phyloP scores from a whole-genome alignment of 2,113 vertebrate genomes.

The Oophaga pumilio region DNA sequence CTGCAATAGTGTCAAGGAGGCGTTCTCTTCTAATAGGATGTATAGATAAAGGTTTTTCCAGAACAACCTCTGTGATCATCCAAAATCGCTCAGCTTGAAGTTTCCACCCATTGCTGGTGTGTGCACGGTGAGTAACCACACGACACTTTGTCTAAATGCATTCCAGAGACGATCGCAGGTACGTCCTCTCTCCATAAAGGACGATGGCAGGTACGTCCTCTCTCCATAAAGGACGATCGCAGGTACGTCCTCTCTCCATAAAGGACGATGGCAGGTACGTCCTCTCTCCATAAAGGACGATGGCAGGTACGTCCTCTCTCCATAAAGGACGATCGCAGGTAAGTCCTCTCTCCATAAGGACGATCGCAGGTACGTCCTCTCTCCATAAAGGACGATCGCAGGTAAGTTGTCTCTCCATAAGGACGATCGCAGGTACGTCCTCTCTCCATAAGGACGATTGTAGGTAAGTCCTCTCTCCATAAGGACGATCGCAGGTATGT shows the following conservation, averaged over 20 bases:
- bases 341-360: too few relatives aligned
- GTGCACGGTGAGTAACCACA: not conserved
- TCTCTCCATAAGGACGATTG: not conserved
- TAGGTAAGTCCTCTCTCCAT: not conserved
- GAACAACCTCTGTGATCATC: too few relatives aligned
- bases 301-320: not conserved
- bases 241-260: not conserved
- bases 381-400: not conserved
- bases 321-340: too few relatives aligned
- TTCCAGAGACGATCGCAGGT: not conserved
- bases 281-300: not conserved
- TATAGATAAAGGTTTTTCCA: too few relatives aligned
- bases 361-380: not conserved
- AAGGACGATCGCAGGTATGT: not conserved
- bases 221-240: too few relatives aligned
- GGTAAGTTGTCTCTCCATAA: too few relatives aligned
- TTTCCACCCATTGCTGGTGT: too few relatives aligned
- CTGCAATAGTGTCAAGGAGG: too few relatives aligned
- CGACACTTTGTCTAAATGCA: not conserved
- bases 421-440: not conserved
- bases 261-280: not conserved
- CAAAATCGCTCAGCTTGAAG: too few relatives aligned
- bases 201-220: too few relatives aligned
- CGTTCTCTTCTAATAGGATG: too few relatives aligned
- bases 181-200: not conserved